Base-by-base conservation (phyloP, 2,797 vertebrate species). In the Lithobates pipiens region DNA sequence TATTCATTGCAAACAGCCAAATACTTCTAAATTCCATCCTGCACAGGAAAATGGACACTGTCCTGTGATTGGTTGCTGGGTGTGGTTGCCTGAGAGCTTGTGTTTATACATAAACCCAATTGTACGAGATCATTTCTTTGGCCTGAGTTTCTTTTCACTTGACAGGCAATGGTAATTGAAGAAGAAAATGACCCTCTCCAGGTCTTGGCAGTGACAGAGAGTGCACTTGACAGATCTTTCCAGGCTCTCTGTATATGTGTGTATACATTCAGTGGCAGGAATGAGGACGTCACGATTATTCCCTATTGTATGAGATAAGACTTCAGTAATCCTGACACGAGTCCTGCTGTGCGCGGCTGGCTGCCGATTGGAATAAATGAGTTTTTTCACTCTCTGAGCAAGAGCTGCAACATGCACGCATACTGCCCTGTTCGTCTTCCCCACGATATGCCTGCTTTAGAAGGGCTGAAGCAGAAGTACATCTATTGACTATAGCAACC, bases 281-380 rank as follows among this genome's bases (percentile, higher is more conserved):
- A 50, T 10, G 27, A 70, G 18, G 10, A 77, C 39, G n/a, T 78
- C 36, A 46, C 10, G 39, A 36, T 71, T 77, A 72, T 77, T 78
- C 83, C 83, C 69, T 46, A 36, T 65, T 57, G 76, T 72, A 70
- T 16, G 18, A 44, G 76, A 79, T 85, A 72, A 84, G 68, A 79
- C 74, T 69, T 50, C 77, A 85, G 44, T 68, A 74, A 85, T 74
- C 70, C 68, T n/a, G 76, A 84, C 46, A 77, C 32, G 44, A 65
- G 36, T 61, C 76, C 76, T 61, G 82, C 82, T 63, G 82, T 42
- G 82, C 16, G 46, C 44, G 46, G 29, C 65, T 36, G 57, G 67
- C 46, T 71, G n/a, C 74, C 39, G 46, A 11, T 27, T 50, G 18
- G 82, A 44, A 72, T 70, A 84, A 84, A 84, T 71, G 18, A 63